These are phyloP conservation scores for Drosophila hydei DNA, from an alignment of 1,140 invertebrate genomes.

Conservation along the genomic window DNA sequence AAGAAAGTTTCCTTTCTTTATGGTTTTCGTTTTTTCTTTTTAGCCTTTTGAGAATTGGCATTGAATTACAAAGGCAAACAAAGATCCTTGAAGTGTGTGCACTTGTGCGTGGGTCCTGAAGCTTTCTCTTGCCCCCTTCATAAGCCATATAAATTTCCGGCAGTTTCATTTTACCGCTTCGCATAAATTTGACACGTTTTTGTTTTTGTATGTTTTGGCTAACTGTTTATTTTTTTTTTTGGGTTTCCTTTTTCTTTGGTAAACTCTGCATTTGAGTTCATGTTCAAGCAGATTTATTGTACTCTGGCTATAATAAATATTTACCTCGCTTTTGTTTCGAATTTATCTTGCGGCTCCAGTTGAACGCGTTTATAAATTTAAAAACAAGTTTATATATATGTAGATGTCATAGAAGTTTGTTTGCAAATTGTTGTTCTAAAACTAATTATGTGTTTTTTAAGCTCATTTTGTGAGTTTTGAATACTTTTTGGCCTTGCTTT, in stretches of 20 bases:
- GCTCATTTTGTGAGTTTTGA: slow-evolving; percentile 7
- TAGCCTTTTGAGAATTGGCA: slow-evolving; percentile 43
- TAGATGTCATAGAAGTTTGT: not conserved
- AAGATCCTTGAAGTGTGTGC: slow-evolving; percentile 56
- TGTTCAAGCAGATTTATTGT: slow-evolving; percentile 58
- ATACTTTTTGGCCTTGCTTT: not conserved
- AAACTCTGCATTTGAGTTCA: slow-evolving; percentile 41
- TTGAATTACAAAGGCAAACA: slow-evolving; percentile 53
- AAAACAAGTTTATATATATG: not conserved
- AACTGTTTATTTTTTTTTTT: slow-evolving; percentile 20
- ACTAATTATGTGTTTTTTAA: slow-evolving; percentile 12
- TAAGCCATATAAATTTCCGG: slow-evolving; percentile 73
- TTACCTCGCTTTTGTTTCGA: slow-evolving; percentile 47
- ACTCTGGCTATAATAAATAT: slow-evolving; percentile 55
- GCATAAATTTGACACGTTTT: slow-evolving; percentile 75
- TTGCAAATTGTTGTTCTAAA: slow-evolving; percentile 3
- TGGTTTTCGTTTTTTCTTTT: not conserved
- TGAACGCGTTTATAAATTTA: slow-evolving; percentile 3
- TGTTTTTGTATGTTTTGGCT: slow-evolving; percentile 29
- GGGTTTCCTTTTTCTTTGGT: slow-evolving; percentile 23
- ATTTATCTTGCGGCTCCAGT: not conserved
- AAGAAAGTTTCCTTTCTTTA: slow-evolving; percentile 15
- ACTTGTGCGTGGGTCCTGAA: slow-evolving; percentile 17
- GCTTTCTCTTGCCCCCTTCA: slow-evolving; percentile 6
- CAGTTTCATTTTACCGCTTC: slow-evolving; percentile 65